Conservation (phyloP, 2,797 vertebrate species). For the Phrynocephalus forsythii region DNA sequence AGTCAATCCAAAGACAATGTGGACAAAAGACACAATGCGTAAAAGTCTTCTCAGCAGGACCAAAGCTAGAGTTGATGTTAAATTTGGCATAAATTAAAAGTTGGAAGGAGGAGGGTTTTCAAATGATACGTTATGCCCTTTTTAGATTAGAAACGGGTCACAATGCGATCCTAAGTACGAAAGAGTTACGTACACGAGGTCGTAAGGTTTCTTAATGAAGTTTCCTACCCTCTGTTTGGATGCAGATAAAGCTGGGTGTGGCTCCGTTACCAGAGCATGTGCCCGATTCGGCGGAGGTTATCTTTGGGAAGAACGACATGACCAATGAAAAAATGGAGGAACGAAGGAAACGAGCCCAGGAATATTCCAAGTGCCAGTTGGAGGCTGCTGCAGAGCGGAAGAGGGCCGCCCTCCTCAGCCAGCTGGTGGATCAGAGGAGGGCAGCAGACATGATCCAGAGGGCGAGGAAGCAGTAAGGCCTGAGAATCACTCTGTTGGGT, state of each 20-base stretch:
- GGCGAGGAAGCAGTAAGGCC: slow-evolving; percentile 78
- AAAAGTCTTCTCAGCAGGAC: too few species aligned
- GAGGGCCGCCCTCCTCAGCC: slow-evolving; percentile 69
- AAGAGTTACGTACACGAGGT: neutral
- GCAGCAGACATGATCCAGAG: slow-evolving; percentile 79
- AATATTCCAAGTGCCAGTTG: slow-evolving; percentile 77
- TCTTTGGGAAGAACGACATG: slow-evolving; percentile 73
- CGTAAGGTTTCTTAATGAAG: neutral
- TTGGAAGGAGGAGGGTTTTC: too few species aligned
- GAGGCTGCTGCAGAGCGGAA: slow-evolving; percentile 70
- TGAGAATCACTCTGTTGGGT: neutral
- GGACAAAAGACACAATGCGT: too few species aligned
- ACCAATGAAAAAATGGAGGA: slow-evolving; percentile 53
- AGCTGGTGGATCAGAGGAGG: slow-evolving; percentile 73
- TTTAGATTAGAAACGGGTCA: too few species aligned
- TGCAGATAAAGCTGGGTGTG: slow-evolving; percentile 69
- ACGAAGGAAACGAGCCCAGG: slow-evolving; percentile 70
- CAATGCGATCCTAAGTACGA: neutral
- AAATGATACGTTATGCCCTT: too few species aligned
- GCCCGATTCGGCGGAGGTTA: slow-evolving; percentile 61
- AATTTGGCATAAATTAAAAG: too few species aligned
- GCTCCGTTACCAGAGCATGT: slow-evolving; percentile 62
- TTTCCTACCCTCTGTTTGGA: neutral
- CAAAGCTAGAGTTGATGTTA: too few species aligned
- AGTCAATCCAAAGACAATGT: too few species aligned